Percentiles rank a stretch among this genome's conserved stretches.
These are phyloP conservation scores for Branchipolynoe longqiensis DNA, from an alignment of 2,888 invertebrate species.

Conservation along the genomic window DNA sequence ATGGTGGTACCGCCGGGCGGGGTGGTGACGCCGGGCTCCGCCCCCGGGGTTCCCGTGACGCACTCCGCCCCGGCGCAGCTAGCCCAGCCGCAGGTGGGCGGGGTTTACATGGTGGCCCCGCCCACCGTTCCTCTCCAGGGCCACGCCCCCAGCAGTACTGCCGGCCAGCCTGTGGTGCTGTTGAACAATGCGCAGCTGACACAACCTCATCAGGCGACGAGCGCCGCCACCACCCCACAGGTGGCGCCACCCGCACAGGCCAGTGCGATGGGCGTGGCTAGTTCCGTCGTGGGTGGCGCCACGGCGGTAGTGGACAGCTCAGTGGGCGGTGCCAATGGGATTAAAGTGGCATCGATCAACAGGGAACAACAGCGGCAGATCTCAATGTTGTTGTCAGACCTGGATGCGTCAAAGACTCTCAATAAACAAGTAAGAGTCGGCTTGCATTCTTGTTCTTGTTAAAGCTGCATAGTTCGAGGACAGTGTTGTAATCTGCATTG, in stretches of 20 bases:
- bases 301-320: not conserved
- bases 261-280: slow-evolving; percentile 30
- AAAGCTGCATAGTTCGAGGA: too few species aligned
- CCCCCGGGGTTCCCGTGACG: not conserved
- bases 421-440: slow-evolving; percentile 65
- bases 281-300: not conserved
- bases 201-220: not conserved
- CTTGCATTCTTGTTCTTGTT: too few species aligned
- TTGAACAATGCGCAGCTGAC: not conserved
- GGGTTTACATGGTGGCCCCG: not conserved
- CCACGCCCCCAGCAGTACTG: not conserved
- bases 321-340: not conserved
- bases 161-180: not conserved
- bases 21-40: not conserved
- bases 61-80: slow-evolving; percentile 36
- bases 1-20: too few species aligned
- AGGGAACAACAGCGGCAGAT: slow-evolving; percentile 66
- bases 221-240: not conserved
- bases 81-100: not conserved
- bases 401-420: slow-evolving; percentile 63
- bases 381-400: slow-evolving; percentile 62
- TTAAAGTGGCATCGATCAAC: not conserved
- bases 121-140: not conserved
- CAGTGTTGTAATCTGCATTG: too few species aligned
- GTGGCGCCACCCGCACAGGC: not conserved